Evolutionary conservation across 2,113 vertebrate genomes (phyloP).

Genomic region (Neomonachus schauinslandi): DNA sequence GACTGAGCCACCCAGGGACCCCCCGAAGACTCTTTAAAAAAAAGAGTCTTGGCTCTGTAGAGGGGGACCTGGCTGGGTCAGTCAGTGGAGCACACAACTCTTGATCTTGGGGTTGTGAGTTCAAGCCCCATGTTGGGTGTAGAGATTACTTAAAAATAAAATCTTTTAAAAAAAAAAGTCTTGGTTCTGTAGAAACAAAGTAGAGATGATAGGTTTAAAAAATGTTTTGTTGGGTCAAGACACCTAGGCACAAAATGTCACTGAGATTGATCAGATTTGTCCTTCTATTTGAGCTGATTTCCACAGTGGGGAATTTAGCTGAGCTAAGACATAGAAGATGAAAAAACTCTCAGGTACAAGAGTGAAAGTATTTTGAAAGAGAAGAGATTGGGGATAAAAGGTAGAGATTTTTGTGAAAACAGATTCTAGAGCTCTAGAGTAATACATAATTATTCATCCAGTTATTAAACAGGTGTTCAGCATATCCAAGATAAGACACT

Average conservation of each 20-base stretch:
- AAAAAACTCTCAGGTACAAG: neutral
- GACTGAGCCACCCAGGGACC: too few species aligned
- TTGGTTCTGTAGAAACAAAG: conserved; percentile 6
- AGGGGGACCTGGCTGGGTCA: neutral
- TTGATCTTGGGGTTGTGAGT: neutral
- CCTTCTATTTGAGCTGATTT: neutral
- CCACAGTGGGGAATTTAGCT: neutral
- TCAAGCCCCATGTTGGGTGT: neutral
- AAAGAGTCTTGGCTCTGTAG: neutral
- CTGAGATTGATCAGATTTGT: neutral
- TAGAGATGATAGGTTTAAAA: neutral
- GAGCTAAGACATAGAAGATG: neutral
- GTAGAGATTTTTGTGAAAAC: neutral
- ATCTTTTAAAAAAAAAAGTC: neutral
- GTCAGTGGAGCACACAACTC: neutral
- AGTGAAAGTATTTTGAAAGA: neutral
- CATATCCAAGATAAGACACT: neutral
- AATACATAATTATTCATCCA: neutral
- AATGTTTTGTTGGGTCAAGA: neutral
- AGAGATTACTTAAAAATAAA: neutral
- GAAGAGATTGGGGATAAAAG: neutral
- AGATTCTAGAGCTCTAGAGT: neutral
- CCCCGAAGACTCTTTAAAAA: neutral
- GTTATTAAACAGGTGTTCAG: neutral
- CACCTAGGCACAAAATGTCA: neutral